phyloP scores from a whole-genome alignment of 2,113 vertebrate species.

The Mustela nigripes region DNA sequence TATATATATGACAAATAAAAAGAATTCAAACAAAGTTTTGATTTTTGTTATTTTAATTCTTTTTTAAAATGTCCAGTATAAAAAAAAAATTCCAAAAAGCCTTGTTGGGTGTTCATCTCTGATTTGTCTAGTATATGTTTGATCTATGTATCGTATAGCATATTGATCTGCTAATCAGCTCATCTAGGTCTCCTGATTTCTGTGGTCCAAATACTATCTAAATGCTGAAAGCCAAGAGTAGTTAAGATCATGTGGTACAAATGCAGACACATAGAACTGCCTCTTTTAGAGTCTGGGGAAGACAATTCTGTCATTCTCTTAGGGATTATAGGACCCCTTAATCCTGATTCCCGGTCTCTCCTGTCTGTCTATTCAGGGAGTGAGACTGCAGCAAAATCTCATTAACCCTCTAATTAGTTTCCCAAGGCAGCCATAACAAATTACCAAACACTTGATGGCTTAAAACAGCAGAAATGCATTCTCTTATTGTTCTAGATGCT shows the following conservation, averaged over 20 bases:
- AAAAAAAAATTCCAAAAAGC: conserved; percentile 10
- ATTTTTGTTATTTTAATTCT: conserved; percentile 1
- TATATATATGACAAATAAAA: background rate
- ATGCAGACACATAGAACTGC: background rate
- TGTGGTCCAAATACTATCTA: background rate
- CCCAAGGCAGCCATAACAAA: background rate
- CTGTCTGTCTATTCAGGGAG: background rate
- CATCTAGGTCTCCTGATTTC: background rate
- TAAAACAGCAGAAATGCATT: background rate
- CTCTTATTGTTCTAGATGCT: background rate
- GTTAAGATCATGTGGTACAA: background rate
- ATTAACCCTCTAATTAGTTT: background rate
- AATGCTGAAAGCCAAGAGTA: background rate
- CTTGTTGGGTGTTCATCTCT: background rate
- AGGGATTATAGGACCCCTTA: background rate
- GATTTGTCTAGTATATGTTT: background rate
- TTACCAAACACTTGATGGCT: background rate
- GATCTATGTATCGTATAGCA: background rate
- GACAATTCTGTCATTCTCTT: background rate
- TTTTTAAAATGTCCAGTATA: conserved; percentile 20
- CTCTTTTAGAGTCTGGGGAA: background rate
- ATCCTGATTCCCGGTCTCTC: background rate
- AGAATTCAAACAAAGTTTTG: background rate
- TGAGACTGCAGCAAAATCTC: background rate
- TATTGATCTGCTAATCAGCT: background rate